Evolutionary conservation across 1,140 invertebrate species (phyloP), one percentile per base, ranked within the genome.

Genomic region (Drosophila athabasca): DNA sequence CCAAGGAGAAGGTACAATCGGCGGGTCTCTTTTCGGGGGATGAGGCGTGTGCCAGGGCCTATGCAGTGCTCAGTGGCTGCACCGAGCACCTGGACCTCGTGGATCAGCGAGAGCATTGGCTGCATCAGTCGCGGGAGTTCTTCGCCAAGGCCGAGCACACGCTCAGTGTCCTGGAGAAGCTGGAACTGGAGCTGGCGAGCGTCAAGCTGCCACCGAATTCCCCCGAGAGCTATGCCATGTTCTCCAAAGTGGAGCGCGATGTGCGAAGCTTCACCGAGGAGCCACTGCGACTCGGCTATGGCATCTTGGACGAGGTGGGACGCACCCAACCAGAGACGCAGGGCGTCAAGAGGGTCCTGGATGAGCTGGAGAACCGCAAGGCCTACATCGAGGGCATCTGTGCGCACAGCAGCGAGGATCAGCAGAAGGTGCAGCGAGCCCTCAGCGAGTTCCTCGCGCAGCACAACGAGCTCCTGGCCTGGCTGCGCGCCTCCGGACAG

Each of bases 301-400:
- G 94, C 67, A 93, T 97, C 73, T 91, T 97, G 31, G 94, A 96
- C 79, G 93, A 94, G 67, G 95, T 95, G 76, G 95, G 94, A 90
- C 94, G 94, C 89, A 94, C 92, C 53, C 92, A 92, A 62, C 93
- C 94, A 19, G 95, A 95, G 50, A 94, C 95, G 35, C 94, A 95
- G 93, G 95, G 95, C 50, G 93, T 96, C 2, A 94, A 93, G 85
- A 91, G 93, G 57, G 93, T 93, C 3, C 93, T 97, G 6, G 95
- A 95, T 70, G 95, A 96, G 89, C 92, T 97, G 65, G 95, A 97
- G 92, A 95, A 95, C 71, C 93, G 94, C 55, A 96, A 96, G 91
- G 94, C 94, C 8, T 92, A 94, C 48, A 92, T 97, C 35, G 93
- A 94, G 59, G 93, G 94, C 52, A 92, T 95, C 24, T 97, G 96